A percentile compares a stretch with the other conserved stretches of the same genome.
Evolutionary conservation across 2,113 vertebrate species (phyloP).

Genomic region (Microcebus tavaratra): DNA sequence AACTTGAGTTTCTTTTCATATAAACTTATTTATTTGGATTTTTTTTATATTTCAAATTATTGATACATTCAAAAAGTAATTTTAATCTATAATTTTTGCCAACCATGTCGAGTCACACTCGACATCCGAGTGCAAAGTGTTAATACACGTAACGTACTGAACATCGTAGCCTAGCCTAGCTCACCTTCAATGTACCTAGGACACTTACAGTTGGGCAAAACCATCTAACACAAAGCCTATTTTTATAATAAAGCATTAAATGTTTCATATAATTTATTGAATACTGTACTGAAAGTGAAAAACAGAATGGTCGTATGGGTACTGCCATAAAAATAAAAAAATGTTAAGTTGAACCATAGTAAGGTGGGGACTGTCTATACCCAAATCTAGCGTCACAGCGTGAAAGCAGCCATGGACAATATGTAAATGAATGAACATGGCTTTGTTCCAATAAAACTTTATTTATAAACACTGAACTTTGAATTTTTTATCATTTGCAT

Average conservation of each 20-base stretch:
- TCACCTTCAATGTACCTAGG: background rate
- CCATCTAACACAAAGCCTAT: background rate
- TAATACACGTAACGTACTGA: background rate
- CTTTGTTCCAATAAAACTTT: background rate
- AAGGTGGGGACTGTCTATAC: background rate
- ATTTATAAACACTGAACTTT: background rate
- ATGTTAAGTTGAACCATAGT: background rate
- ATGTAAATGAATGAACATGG: fast-evolving
- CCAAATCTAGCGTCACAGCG: fast-evolving
- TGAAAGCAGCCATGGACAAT: background rate
- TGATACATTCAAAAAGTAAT: too few relatives aligned
- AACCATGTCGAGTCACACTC: too few relatives aligned
- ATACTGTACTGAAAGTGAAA: background rate
- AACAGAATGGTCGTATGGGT: background rate
- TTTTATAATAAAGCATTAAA: background rate
- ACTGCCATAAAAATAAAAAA: background rate
- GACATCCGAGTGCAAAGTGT: too few relatives aligned
- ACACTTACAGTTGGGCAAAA: background rate
- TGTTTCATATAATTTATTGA: background rate
- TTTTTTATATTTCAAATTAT: too few relatives aligned
- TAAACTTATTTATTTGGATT: too few relatives aligned
- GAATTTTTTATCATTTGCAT: background rate
- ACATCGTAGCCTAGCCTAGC: background rate
- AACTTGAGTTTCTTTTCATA: too few relatives aligned
- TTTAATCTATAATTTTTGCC: too few relatives aligned